Evolutionary conservation across 2,113 vertebrate genomes (phyloP).

Genomic region (Cricetomys ansorgei): DNA sequence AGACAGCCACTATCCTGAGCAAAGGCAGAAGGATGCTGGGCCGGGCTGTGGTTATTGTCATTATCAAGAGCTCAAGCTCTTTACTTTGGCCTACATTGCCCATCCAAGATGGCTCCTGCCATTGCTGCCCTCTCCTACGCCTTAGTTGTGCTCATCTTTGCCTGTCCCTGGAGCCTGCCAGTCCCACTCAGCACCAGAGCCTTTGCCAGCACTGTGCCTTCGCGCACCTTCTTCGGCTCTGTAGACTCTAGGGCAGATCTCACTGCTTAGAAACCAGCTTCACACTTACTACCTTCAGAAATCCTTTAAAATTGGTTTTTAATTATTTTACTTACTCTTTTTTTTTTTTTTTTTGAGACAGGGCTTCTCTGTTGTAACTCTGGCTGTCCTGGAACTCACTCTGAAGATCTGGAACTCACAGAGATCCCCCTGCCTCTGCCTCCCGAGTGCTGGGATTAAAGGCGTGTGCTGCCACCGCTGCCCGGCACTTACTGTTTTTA

Average conservation of each 20-base stretch:
- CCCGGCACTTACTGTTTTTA: no score
- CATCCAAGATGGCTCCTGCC: background rate
- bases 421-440: background rate
- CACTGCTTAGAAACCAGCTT: background rate
- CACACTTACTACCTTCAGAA: background rate
- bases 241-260: background rate
- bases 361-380: background rate
- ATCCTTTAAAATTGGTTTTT: background rate
- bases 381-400: background rate
- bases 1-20: fast-evolving
- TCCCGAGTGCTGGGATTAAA: background rate
- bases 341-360: background rate
- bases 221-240: background rate
- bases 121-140: background rate
- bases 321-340: background rate
- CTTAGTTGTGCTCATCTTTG: background rate
- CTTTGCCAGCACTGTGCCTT: background rate
- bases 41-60: background rate
- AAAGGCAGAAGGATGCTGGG: background rate
- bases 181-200: background rate
- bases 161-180: no score
- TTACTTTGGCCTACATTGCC: background rate
- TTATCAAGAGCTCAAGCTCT: background rate
- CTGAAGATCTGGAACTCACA: background rate
- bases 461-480: no score